A percentile compares a stretch with the other conserved stretches of the same genome.
Evolutionary conservation across 2,888 invertebrate species (phyloP).

Genomic region (Ophioninae sp.): DNA sequence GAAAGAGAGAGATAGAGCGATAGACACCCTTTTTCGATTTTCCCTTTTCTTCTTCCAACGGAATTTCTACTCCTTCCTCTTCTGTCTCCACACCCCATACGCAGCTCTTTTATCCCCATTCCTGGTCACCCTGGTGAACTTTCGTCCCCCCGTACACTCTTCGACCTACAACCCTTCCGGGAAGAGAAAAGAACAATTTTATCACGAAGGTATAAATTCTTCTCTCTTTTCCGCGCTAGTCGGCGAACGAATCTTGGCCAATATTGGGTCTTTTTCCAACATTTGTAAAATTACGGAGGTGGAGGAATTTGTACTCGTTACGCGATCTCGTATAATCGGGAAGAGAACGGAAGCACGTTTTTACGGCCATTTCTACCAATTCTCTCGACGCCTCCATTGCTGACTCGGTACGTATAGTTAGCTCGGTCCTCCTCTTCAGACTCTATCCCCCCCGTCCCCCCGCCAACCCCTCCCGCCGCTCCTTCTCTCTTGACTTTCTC

Average conservation of each 20-base stretch:
- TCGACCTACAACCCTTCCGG: constrained; percentile 60
- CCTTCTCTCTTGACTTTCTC: constrained; percentile 28
- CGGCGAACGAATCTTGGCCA: constrained; percentile 51
- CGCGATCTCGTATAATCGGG: constrained; percentile 58
- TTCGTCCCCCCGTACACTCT: constrained; percentile 49
- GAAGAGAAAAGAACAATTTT: constrained; percentile 44
- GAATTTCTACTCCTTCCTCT: constrained; percentile 54
- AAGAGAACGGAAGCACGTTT: constrained; percentile 47
- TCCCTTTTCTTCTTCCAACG: constrained; percentile 45
- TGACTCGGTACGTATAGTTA: constrained; percentile 4
- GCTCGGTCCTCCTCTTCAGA: constrained; percentile 22
- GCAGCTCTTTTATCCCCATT: constrained; percentile 56
- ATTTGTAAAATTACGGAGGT: constrained; percentile 51
- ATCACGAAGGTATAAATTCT: too few relatives aligned
- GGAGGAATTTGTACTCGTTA: constrained; percentile 20
- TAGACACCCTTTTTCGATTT: constrained; percentile 47
- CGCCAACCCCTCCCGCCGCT: too few relatives aligned
- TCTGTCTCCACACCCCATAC: constrained; percentile 17
- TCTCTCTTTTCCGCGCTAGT: constrained; percentile 13
- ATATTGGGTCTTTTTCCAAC: constrained; percentile 68
- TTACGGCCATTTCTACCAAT: constrained; percentile 48
- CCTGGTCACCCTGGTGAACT: constrained; percentile 47
- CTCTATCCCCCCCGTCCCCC: too few relatives aligned
- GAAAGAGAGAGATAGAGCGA: background rate
- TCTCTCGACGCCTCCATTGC: constrained; percentile 52